Evolutionary conservation across 2,888 invertebrate species (phyloP).

Genomic region (Calliphora vomitoria): DNA sequence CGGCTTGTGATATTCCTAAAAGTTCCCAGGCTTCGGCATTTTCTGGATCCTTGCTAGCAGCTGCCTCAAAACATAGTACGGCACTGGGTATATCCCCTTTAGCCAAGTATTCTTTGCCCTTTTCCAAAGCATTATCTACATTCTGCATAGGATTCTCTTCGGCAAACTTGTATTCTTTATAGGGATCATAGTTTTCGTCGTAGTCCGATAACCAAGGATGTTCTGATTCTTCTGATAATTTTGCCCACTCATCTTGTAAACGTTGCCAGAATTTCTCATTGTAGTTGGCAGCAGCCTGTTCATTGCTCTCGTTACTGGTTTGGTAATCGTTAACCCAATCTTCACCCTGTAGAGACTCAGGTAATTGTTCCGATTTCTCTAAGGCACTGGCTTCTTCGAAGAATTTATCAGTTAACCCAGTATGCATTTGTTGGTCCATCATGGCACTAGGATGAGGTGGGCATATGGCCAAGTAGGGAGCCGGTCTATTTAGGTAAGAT

Average conservation of each 20-base stretch:
- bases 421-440: constrained; percentile 35
- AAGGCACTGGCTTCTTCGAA: constrained; percentile 60
- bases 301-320: constrained; percentile 87
- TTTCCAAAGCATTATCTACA: constrained; percentile 91
- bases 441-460: constrained; percentile 70
- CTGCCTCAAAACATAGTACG: constrained; percentile 97
- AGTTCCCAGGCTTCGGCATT: constrained; percentile 94
- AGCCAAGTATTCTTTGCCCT: constrained; percentile 92
- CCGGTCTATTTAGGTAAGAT: constrained; percentile 65
- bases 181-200: constrained; percentile 87
- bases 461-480: constrained; percentile 76
- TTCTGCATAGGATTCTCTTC: constrained; percentile 94
- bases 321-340: constrained; percentile 85
- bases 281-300: constrained; percentile 87
- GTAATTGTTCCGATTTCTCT: constrained; percentile 61
- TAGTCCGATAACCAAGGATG: constrained; percentile 91
- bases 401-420: constrained; percentile 62
- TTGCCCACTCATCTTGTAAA: constrained; percentile 91
- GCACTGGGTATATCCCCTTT: constrained; percentile 97
- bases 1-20: constrained; percentile 96
- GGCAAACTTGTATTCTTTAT: constrained; percentile 85
- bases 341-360: constrained; percentile 74
- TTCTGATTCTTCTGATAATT: constrained; percentile 87
- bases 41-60: constrained; percentile 92
- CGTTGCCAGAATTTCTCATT: constrained; percentile 88